These are phyloP conservation scores for Arizona elegans DNA, from an alignment of 2,113 vertebrate species.

Conservation along the genomic window DNA sequence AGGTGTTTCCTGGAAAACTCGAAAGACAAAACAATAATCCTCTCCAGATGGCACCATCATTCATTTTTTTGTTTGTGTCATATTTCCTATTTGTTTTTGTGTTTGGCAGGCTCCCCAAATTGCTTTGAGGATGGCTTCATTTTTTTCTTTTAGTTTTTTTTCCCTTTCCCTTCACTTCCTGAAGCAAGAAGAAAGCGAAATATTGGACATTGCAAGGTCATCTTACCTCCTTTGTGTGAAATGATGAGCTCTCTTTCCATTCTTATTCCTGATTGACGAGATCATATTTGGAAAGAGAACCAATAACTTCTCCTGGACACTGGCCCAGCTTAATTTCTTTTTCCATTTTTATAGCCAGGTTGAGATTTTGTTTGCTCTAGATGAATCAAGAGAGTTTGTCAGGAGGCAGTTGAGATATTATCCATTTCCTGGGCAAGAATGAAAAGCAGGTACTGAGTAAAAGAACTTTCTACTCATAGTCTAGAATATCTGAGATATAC, in stretches of 20 bases:
- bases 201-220: background rate
- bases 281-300: background rate
- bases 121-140: constrained; percentile 6
- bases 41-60: constrained; percentile 44
- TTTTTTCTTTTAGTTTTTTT: background rate
- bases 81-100: constrained; percentile 45
- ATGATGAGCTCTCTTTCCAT: background rate
- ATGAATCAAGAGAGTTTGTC: background rate
- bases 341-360: background rate
- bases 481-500: background rate
- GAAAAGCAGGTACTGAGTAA: background rate
- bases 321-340: background rate
- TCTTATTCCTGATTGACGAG: background rate
- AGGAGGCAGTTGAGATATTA: background rate
- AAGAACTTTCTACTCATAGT: background rate
- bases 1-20: constrained; percentile 43
- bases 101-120: constrained; percentile 27
- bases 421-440: background rate
- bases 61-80: constrained; percentile 27
- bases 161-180: background rate
- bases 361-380: constrained; percentile 1
- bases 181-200: background rate
- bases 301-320: constrained; percentile 1
- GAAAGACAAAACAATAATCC: constrained; percentile 32
- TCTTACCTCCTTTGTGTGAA: background rate